A percentile compares a stretch with the other conserved stretches of the same genome.
phyloP scores from a whole-genome alignment of 2,113 vertebrate genomes.

The Ciconia stormi region DNA sequence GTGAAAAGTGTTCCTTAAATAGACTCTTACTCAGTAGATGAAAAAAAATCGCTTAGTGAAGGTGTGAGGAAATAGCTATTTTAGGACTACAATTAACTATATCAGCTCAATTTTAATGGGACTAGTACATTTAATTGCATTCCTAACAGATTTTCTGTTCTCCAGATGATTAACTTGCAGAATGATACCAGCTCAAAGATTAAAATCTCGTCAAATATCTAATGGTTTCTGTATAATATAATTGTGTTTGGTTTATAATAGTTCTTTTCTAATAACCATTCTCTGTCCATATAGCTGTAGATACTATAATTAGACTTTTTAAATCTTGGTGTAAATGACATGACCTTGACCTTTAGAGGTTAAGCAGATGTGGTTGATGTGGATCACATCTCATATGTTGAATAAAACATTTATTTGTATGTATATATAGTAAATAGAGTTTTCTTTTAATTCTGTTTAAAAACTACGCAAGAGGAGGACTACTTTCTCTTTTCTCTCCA shows the following conservation, averaged over 20 bases:
- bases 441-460: neutral
- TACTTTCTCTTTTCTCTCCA: neutral
- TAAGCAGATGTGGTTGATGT: neutral
- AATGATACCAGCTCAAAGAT: slow-evolving; percentile 26
- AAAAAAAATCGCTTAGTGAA: neutral
- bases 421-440: neutral
- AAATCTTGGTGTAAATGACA: neutral
- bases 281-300: neutral
- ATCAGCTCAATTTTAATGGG: slow-evolving; percentile 22
- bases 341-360: slow-evolving; percentile 35
- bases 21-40: neutral
- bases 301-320: neutral
- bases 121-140: slow-evolving; percentile 40
- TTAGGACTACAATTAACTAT: slow-evolving; percentile 19
- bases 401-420: neutral
- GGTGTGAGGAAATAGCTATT: slow-evolving; percentile 49
- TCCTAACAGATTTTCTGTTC: slow-evolving; percentile 41
- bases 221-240: slow-evolving; percentile 17
- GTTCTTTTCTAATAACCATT: neutral
- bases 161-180: slow-evolving; percentile 48
- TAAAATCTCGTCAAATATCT: slow-evolving; percentile 50
- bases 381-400: neutral
- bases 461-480: neutral
- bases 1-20: slow-evolving; percentile 8
- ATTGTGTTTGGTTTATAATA: slow-evolving; percentile 46